Percentiles rank a stretch among this genome's conserved stretches.
Evolutionary conservation across 2,113 vertebrate species (phyloP).

Genomic region (Tragelaphus scriptus): DNA sequence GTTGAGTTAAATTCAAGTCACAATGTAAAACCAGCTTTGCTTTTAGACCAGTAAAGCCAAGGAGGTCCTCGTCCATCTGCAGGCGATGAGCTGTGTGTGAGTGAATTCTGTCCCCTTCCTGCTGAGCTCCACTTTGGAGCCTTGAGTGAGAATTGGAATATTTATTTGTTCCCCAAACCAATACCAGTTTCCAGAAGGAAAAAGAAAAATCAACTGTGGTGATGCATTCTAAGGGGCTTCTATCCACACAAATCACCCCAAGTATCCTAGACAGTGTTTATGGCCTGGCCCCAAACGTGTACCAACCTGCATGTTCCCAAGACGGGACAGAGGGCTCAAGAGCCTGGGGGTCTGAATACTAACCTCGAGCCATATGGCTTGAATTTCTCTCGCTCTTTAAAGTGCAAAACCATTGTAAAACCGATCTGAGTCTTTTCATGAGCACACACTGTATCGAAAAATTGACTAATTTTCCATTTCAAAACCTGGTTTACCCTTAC

Average conservation of each 20-base stretch:
- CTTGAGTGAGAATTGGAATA: rapidly evolving
- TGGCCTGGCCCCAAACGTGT: neutral
- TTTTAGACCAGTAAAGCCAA: neutral
- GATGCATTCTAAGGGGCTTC: neutral
- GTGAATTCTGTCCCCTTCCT: rapidly evolving
- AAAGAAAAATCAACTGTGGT: neutral
- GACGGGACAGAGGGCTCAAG: rapidly evolving
- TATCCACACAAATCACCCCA: rapidly evolving
- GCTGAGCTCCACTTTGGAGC: neutral
- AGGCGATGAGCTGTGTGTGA: rapidly evolving
- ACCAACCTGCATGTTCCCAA: neutral
- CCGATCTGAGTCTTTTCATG: neutral
- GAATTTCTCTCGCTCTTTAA: neutral
- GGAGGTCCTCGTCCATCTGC: rapidly evolving
- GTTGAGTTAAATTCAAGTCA: neutral
- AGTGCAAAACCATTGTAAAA: neutral
- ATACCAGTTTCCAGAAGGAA: neutral
- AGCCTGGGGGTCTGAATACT: neutral
- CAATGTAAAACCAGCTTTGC: neutral
- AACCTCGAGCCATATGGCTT: neutral
- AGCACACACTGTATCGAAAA: neutral
- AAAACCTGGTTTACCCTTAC: neutral
- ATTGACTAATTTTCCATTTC: neutral
- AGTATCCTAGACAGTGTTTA: rapidly evolving
- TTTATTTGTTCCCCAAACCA: neutral